These are phyloP conservation scores for Augiades crinisus DNA, from an alignment of 2,888 invertebrate genomes.

Conservation along the genomic window DNA sequence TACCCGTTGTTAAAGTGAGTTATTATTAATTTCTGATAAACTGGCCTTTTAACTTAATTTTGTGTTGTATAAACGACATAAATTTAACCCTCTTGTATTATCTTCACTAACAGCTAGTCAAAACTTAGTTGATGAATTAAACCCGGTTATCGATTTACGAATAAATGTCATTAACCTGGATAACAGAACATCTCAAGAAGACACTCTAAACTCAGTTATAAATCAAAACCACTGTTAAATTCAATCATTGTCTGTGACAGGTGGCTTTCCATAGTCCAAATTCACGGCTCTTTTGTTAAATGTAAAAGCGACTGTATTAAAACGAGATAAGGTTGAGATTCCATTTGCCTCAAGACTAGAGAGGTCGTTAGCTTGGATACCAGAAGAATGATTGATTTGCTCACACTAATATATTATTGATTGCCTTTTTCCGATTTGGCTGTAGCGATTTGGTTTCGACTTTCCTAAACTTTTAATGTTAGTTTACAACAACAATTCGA, in stretches of 20 bases:
- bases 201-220: conserved; percentile 36
- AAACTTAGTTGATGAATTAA: conserved; percentile 18
- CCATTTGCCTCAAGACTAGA: neutral
- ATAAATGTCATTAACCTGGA: conserved; percentile 21
- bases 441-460: neutral
- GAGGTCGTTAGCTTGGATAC: conserved; percentile 23
- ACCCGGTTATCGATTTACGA: conserved; percentile 9
- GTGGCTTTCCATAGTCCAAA: conserved; percentile 33
- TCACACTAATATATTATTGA: conserved; percentile 28
- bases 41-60: neutral
- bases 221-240: conserved; percentile 39
- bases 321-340: conserved; percentile 19
- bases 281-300: conserved; percentile 5
- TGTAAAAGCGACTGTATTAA: conserved; percentile 29
- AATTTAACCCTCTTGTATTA: neutral
- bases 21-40: too few relatives aligned
- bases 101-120: neutral
- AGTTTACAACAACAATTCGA: too few relatives aligned
- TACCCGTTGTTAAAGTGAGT: too few relatives aligned
- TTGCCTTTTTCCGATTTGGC: conserved; percentile 26
- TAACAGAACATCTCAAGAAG: conserved; percentile 14
- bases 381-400: conserved; percentile 27
- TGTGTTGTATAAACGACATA: too few relatives aligned
- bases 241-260: conserved; percentile 41
- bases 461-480: neutral